A percentile compares a stretch with the other conserved stretches of the same genome.
These are phyloP conservation scores for Esox masquinongy DNA, from an alignment of 2,797 vertebrate species.

Conservation along the genomic window DNA sequence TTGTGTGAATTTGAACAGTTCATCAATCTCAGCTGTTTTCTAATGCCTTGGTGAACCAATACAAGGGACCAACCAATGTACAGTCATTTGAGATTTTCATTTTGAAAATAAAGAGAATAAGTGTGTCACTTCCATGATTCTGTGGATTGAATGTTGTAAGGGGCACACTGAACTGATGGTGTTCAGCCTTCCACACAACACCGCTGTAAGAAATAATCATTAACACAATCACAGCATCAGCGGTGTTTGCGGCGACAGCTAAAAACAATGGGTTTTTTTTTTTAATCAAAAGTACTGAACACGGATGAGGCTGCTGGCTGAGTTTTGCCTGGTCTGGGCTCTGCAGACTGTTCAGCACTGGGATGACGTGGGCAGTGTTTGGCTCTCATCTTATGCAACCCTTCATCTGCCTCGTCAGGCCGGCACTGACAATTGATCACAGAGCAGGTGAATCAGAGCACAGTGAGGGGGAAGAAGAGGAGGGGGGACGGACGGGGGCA, in stretches of 20 bases:
- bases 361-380: conserved; percentile 59
- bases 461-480: background rate
- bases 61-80: conserved; percentile 45
- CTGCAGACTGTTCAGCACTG: conserved; percentile 36
- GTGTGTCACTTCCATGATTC: background rate
- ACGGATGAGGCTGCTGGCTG: background rate
- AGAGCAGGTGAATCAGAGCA: background rate
- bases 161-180: background rate
- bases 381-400: conserved; percentile 36
- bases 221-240: background rate
- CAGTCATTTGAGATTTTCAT: conserved; percentile 22
- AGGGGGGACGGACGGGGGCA: background rate
- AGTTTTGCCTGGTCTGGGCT: conserved; percentile 5
- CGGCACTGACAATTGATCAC: background rate
- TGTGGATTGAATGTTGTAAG: background rate
- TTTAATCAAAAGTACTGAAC: background rate
- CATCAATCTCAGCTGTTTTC: conserved; percentile 35
- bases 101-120: conserved; percentile 27
- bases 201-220: background rate
- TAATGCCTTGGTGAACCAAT: conserved; percentile 30
- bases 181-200: background rate
- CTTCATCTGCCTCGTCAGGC: conserved; percentile 45
- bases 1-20: conserved; percentile 37
- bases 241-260: background rate
- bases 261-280: background rate